phyloP scores from a whole-genome alignment of 2,888 invertebrate species.

The Dinocampus coccinellae region DNA sequence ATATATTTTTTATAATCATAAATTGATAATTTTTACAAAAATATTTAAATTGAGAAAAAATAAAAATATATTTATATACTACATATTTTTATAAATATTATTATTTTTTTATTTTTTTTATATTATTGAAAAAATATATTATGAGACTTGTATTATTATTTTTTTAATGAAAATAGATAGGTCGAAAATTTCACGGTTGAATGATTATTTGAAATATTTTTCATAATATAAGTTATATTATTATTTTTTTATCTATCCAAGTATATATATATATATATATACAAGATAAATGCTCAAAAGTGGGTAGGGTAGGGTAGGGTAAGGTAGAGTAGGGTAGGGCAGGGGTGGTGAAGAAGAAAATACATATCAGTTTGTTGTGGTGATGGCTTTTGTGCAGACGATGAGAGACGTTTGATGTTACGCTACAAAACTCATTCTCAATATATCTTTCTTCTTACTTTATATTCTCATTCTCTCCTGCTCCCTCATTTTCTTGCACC shows the following conservation, averaged over 20 bases:
- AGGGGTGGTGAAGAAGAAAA: background rate
- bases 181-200: background rate
- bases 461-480: background rate
- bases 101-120: no score
- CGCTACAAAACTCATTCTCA: background rate
- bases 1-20: no score
- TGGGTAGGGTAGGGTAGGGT: no score
- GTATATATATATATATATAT: background rate
- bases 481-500: background rate
- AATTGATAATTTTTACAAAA: no score
- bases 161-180: background rate
- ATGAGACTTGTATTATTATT: background rate
- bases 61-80: background rate
- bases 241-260: background rate
- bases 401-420: slow-evolving; percentile 3
- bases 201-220: background rate
- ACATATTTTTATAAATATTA: background rate
- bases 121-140: background rate
- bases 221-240: background rate
- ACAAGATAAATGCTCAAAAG: background rate
- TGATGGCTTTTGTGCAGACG: background rate
- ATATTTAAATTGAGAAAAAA: no score
- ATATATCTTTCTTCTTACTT: background rate
- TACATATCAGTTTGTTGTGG: background rate
- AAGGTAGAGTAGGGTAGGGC: no score